Conservation (phyloP, 2,113 vertebrate genomes). For the Tamias sibiricus region DNA sequence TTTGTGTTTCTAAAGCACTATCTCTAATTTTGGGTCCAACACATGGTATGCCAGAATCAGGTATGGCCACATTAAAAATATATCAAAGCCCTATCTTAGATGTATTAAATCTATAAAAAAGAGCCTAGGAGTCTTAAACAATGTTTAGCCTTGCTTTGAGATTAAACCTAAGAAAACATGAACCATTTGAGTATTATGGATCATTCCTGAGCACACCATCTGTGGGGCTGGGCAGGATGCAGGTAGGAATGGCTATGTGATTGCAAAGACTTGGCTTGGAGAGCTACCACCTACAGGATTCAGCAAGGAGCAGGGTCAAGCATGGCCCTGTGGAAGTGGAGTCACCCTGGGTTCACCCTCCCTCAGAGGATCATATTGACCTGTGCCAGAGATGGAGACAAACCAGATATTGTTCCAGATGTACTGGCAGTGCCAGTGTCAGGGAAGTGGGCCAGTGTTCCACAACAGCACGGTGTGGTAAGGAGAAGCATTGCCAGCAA, state of each 20-base stretch:
- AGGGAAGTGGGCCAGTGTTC: constrained; percentile 1
- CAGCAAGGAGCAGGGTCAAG: background rate
- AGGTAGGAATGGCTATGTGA: background rate
- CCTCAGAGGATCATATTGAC: background rate
- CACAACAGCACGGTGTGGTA: background rate
- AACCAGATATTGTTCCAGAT: constrained; percentile 10
- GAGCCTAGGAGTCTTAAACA: background rate
- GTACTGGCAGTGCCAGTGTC: background rate
- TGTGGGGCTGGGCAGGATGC: background rate
- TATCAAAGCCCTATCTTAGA: background rate
- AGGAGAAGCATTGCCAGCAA: background rate
- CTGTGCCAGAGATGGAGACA: background rate
- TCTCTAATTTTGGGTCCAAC: background rate
- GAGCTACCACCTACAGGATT: background rate
- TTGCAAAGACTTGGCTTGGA: background rate
- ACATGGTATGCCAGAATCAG: background rate
- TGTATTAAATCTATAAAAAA: background rate
- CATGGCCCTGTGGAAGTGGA: background rate
- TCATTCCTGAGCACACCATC: background rate
- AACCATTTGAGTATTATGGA: background rate
- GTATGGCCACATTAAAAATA: background rate
- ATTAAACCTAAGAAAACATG: constrained; percentile 3
- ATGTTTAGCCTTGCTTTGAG: constrained; percentile 26
- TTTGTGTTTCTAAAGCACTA: constrained; percentile 3
- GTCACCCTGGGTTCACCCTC: background rate